Base-by-base conservation (phyloP, 2,113 vertebrate genomes). In the Dermatemys mawii region DNA sequence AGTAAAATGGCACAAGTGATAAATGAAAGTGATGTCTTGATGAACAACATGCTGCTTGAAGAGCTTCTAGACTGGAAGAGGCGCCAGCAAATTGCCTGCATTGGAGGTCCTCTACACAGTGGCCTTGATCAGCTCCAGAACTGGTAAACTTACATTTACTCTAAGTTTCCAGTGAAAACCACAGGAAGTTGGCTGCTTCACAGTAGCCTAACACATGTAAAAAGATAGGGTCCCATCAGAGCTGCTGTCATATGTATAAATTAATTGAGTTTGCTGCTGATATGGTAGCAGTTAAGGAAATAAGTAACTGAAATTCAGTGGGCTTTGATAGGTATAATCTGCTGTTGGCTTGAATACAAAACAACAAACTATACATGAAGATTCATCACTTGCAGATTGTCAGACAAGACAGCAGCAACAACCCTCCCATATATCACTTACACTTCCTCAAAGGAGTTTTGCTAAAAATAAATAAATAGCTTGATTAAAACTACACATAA, bases 91-190 rank as follows among this genome's bases (percentile, higher is more conserved):
- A 98, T 99, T 1, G 98, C 99, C 51, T 99, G 99, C 98, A 99
- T 99, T 0, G 99, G 99, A 3, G 99, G 99, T 11, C 99, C 99
- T 1, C 98, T 99, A 80, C 98, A 99, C 2, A 98, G 98, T 0
- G 98, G 99, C 73, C 98, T 99, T 49, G 99, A 99, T 90, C 99
- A 99, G 97, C 99, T 99, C 88, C 99, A 99, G 97, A 99, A 98
- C 96, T 99, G 99, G 99, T 99, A 99, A 98, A 87, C 67, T 2
- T 10, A 86, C 81, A 73, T 26, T 78, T 60, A 51, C 93, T 88
- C 83, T 6, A 53, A 16, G 24, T 97, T 98, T 97, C 91, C 79
- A 95, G 86, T 79, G 95, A 93, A 98, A 98, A 96, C 96, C 97
- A 97, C 97, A 98, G 98, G 97, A 98, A 98, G 94, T 87, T 75